Evolutionary conservation across 2,888 invertebrate species (phyloP).

Genomic region (Alentia gelatinosa): DNA sequence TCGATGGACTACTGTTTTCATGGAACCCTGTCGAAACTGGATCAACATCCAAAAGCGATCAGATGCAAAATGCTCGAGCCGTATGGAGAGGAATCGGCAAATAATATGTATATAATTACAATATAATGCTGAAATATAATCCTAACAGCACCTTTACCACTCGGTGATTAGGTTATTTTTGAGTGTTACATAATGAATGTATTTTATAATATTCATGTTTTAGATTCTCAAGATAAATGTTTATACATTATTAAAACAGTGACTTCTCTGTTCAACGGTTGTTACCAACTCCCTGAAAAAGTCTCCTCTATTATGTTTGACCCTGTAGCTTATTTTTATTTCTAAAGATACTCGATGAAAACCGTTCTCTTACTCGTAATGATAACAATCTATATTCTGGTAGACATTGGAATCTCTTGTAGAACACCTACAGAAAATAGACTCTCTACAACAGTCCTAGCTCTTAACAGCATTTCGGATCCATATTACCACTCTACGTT

Average conservation of each 20-base stretch:
- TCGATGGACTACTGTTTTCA: too few species aligned
- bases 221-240: not conserved
- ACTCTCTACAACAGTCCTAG: too few species aligned
- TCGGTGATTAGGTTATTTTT: not conserved
- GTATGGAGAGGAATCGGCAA: not conserved
- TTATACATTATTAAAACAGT: not conserved
- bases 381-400: too few species aligned
- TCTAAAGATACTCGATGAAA: too few species aligned
- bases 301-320: too few species aligned
- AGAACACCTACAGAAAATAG: too few species aligned
- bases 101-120: not conserved
- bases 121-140: not conserved
- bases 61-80: not conserved
- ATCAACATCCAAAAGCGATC: not conserved
- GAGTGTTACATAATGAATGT: not conserved
- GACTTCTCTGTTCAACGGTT: not conserved
- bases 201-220: not conserved
- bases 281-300: too few species aligned
- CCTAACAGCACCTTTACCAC: not conserved
- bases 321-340: too few species aligned
- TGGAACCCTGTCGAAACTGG: not conserved
- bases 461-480: too few species aligned
- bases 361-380: too few species aligned
- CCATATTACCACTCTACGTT: too few species aligned
- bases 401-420: too few species aligned